Conservation (phyloP, 2,888 invertebrate species). For the Zygogramma bicolorata region DNA sequence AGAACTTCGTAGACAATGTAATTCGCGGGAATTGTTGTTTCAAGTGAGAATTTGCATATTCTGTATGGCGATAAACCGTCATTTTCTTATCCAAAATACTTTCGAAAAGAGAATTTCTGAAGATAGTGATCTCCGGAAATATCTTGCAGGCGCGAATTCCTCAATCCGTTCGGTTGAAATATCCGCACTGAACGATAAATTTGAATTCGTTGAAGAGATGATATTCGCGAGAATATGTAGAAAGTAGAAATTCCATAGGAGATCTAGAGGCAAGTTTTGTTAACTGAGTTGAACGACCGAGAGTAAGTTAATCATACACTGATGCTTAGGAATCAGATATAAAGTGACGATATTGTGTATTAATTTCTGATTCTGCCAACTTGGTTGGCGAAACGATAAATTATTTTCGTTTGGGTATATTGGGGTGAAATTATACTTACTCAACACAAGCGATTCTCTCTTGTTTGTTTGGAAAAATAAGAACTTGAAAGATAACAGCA, state of each 20-base stretch:
- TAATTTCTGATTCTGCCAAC: no score
- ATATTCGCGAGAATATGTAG: background rate
- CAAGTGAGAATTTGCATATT: conserved; percentile 8
- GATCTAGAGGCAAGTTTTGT: no score
- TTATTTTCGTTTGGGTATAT: no score
- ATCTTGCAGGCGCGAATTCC: background rate
- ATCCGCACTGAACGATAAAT: background rate
- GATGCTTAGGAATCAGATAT: no score
- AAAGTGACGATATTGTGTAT: no score
- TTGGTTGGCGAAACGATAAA: no score
- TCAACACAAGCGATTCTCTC: no score
- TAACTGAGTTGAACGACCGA: no score
- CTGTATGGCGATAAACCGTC: conserved; percentile 1
- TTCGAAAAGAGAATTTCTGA: background rate
- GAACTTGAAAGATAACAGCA: no score
- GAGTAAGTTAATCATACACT: no score
- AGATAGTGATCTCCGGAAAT: conserved; percentile 3
- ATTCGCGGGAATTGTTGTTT: conserved; percentile 10
- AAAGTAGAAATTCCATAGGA: background rate
- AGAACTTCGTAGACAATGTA: conserved; percentile 15
- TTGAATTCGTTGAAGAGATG: background rate
- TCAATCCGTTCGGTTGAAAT: background rate
- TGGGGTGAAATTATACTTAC: no score
- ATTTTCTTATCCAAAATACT: background rate
- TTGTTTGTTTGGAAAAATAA: no score